Evolutionary conservation across 2,797 vertebrate species (phyloP).

Genomic region (Dendrocincla tyrannina): DNA sequence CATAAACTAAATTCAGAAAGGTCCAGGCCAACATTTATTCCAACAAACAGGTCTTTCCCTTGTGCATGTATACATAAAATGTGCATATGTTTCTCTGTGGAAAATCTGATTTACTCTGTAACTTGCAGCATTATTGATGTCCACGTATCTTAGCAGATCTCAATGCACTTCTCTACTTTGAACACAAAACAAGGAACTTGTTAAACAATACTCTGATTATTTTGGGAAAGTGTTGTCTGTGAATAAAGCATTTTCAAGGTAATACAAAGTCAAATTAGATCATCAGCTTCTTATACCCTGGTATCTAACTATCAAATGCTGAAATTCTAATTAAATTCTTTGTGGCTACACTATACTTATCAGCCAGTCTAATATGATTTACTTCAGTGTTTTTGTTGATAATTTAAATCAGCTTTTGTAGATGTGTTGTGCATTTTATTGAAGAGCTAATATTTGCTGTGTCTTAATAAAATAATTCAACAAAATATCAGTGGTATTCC

Average conservation of each 20-base stretch:
- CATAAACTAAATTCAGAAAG: not conserved
- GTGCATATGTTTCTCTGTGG: not conserved
- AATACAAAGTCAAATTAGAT: constrained; percentile 13
- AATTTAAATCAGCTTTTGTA: not conserved
- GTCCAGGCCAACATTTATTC: not conserved
- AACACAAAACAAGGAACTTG: not conserved
- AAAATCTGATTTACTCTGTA: not conserved
- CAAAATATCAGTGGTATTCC: not conserved
- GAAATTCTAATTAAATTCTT: constrained; percentile 37
- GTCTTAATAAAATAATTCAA: not conserved
- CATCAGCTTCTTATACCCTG: not conserved
- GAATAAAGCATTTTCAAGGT: not conserved
- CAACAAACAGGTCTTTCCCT: not conserved
- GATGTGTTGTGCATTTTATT: not conserved
- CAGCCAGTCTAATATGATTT: constrained; percentile 11
- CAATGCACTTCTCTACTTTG: not conserved
- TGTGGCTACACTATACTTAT: not conserved
- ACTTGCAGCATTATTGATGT: not conserved
- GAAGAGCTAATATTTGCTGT: not conserved
- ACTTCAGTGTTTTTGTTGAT: not conserved
- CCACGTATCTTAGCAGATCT: not conserved
- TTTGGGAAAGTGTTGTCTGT: not conserved
- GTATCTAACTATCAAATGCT: not conserved
- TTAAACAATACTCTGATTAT: not conserved
- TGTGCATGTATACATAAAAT: not conserved